Evolutionary conservation across 2,888 invertebrate genomes (phyloP).

Genomic region (Margaritifera margaritifera): DNA sequence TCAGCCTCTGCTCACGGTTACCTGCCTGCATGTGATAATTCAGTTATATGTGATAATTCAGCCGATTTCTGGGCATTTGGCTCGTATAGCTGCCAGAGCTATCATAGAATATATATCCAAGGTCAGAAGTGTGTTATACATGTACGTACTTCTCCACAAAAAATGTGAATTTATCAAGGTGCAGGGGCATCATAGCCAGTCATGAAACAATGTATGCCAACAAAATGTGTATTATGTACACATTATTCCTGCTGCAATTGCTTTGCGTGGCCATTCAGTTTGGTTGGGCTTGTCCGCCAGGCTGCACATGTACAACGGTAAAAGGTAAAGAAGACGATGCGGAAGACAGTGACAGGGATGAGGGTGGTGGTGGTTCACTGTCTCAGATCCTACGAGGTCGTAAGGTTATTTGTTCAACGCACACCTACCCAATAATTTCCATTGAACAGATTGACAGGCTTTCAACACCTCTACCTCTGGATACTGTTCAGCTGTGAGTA

Average conservation of each 20-base stretch:
- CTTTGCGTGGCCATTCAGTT: slow-evolving; percentile 11
- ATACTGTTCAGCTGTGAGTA: slow-evolving; percentile 59
- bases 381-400: slow-evolving; percentile 33
- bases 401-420: slow-evolving; percentile 52
- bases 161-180: no score
- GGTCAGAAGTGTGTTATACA: no score
- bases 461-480: slow-evolving; percentile 33
- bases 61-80: background rate
- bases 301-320: slow-evolving; percentile 35
- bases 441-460: slow-evolving; percentile 38
- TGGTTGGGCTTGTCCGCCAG: slow-evolving; percentile 21
- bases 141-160: no score
- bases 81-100: no score
- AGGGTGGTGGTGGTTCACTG: slow-evolving; percentile 9
- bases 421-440: slow-evolving; percentile 43
- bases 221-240: slow-evolving; percentile 34
- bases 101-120: no score
- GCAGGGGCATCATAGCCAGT: slow-evolving; percentile 3
- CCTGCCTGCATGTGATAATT: background rate
- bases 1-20: background rate
- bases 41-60: background rate
- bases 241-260: slow-evolving; percentile 30
- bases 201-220: slow-evolving; percentile 21
- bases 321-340: slow-evolving; percentile 22
- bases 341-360: slow-evolving; percentile 8